These are phyloP conservation scores for Eulemur rubriventer DNA, from an alignment of 2,797 vertebrate genomes.

Conservation along the genomic window DNA sequence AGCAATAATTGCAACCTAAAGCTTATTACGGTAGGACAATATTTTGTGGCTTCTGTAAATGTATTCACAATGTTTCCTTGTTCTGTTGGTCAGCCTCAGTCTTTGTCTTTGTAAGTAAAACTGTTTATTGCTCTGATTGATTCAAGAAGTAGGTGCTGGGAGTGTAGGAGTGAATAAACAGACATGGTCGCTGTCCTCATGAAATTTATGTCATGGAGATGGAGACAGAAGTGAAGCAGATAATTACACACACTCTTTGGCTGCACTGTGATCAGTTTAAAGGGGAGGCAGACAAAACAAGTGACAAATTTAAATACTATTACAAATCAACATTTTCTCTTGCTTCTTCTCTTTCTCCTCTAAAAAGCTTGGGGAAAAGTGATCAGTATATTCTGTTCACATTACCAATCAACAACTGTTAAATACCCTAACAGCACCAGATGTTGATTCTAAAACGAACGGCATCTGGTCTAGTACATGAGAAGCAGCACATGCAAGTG, in stretches of 20 bases:
- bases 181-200: not conserved
- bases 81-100: not conserved
- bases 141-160: not conserved
- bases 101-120: not conserved
- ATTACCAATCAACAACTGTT: slow-evolving; percentile 78
- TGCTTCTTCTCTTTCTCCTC: not conserved
- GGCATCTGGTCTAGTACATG: slow-evolving; percentile 64
- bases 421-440: slow-evolving; percentile 79
- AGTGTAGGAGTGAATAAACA: not conserved
- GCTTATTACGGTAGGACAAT: not conserved
- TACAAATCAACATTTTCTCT: not conserved
- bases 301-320: not conserved
- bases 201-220: not conserved
- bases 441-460: slow-evolving; percentile 76
- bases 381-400: slow-evolving; percentile 70
- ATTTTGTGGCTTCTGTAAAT: not conserved
- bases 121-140: not conserved
- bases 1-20: not conserved
- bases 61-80: not conserved
- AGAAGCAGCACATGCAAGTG: slow-evolving; percentile 28
- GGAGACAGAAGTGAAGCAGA: not conserved
- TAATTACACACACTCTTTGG: not conserved
- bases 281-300: not conserved
- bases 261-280: not conserved
- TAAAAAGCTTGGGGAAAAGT: slow-evolving; percentile 56